Conservation (phyloP, 2,888 invertebrate genomes). For the Scrobipalpa atriplicella region DNA sequence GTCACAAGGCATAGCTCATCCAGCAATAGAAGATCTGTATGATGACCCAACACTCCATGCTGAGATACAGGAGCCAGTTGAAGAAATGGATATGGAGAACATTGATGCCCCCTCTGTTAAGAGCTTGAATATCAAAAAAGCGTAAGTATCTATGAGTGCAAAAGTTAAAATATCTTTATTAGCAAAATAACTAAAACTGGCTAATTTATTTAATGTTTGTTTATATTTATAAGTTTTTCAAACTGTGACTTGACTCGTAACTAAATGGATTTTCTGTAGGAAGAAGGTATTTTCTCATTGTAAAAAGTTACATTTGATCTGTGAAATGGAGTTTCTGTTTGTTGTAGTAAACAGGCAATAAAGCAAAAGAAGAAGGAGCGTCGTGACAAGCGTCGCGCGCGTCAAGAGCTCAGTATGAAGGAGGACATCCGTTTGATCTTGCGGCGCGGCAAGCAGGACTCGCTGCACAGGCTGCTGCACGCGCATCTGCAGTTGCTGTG, state of each 20-base stretch:
- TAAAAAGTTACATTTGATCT: too few species aligned
- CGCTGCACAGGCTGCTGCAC: conserved; percentile 81
- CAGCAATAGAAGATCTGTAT: conserved; percentile 68
- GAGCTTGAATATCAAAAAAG: conserved; percentile 64
- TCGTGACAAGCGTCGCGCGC: conserved; percentile 61
- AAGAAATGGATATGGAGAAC: conserved; percentile 48
- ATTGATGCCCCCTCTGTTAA: conserved; percentile 42
- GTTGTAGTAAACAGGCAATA: conserved; percentile 56
- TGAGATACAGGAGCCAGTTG: conserved; percentile 56
- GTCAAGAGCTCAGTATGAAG: conserved; percentile 70
- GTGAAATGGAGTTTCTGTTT: too few species aligned
- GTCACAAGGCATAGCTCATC: conserved; percentile 60
- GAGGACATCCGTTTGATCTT: conserved; percentile 65
- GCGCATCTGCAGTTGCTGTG: conserved; percentile 88
- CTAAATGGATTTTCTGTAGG: too few species aligned
- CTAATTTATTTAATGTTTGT: conserved; percentile 10
- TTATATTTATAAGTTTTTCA: neutral
- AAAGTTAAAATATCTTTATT: too few species aligned
- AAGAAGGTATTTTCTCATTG: too few species aligned
- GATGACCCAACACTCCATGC: conserved; percentile 58
- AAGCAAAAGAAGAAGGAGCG: conserved; percentile 61
- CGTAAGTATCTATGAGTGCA: conserved; percentile 61
- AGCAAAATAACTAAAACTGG: too few species aligned
- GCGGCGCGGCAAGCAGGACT: conserved; percentile 74
- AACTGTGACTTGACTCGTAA: too few species aligned